Conservation (phyloP, 1,140 invertebrate genomes). For the Lordiphosa collinella region DNA sequence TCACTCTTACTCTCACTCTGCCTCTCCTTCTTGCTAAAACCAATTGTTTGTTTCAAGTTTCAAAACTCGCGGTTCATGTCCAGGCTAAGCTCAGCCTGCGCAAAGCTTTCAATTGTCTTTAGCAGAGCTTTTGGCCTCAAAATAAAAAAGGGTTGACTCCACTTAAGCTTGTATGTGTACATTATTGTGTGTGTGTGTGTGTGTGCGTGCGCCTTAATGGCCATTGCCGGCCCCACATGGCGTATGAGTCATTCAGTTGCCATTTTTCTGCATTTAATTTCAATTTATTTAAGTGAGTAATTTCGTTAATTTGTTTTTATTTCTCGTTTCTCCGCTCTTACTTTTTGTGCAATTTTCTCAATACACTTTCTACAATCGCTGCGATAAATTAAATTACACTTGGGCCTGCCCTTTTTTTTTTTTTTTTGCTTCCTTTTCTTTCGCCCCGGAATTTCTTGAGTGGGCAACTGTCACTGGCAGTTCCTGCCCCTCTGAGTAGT, state of each 20-base stretch:
- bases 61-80: neutral
- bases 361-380: constrained; percentile 49
- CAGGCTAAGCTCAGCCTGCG: neutral
- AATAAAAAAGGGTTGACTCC: no score
- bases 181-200: no score
- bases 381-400: constrained; percentile 70
- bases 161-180: no score
- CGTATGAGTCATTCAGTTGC: no score
- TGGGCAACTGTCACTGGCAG: neutral
- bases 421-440: neutral
- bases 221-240: no score
- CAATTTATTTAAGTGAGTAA: constrained; percentile 30
- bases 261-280: no score
- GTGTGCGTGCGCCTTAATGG: no score
- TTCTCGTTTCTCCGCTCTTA: neutral
- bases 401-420: constrained; percentile 2
- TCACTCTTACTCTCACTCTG: no score
- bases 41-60: no score
- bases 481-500: constrained; percentile 44
- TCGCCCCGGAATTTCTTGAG: neutral
- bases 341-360: constrained; percentile 27
- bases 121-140: no score
- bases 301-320: constrained; percentile 51
- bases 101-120: no score
- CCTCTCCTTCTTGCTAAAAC: no score